A percentile compares a stretch with the other conserved stretches of the same genome.
phyloP scores from a whole-genome alignment of 64 coral and sea anemone species.

The Montipora sp. region DNA sequence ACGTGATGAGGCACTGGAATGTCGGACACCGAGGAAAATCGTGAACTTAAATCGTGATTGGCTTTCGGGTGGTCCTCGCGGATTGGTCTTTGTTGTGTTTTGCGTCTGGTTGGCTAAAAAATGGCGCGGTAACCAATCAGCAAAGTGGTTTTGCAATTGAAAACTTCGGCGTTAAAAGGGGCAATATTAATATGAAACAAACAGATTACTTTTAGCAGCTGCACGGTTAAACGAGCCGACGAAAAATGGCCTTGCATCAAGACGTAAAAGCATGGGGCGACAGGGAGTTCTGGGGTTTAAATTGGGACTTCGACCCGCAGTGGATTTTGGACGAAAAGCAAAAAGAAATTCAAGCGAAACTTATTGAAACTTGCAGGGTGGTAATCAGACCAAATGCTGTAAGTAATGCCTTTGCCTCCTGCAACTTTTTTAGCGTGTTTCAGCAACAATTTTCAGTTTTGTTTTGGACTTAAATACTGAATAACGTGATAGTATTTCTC shows the following conservation, averaged over 20 bases:
- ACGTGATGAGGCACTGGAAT: too few relatives aligned
- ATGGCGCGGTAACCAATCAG: background rate
- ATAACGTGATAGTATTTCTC: too few relatives aligned
- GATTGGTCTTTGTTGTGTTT: background rate
- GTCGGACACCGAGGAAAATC: background rate
- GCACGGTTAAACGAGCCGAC: too few relatives aligned
- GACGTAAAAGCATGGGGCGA: background rate
- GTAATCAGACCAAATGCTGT: constrained; percentile 35
- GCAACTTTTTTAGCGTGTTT: background rate
- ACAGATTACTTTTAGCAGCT: too few relatives aligned
- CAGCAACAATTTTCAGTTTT: too few relatives aligned
- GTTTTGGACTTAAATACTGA: too few relatives aligned
- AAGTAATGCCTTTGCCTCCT: background rate
- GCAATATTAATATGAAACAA: background rate
- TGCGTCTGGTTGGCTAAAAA: background rate
- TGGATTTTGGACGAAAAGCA: constrained; percentile 6
- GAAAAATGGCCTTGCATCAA: background rate
- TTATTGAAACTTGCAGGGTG: background rate
- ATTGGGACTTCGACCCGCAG: constrained; percentile 30
- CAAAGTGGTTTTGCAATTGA: background rate
- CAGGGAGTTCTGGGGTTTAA: constrained; percentile 9
- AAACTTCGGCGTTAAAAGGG: too few relatives aligned
- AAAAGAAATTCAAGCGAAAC: constrained; percentile 26
- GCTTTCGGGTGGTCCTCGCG: background rate
- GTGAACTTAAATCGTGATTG: background rate